These are phyloP conservation scores for Empis stercorea DNA, from an alignment of 2,888 invertebrate species.

Conservation along the genomic window DNA sequence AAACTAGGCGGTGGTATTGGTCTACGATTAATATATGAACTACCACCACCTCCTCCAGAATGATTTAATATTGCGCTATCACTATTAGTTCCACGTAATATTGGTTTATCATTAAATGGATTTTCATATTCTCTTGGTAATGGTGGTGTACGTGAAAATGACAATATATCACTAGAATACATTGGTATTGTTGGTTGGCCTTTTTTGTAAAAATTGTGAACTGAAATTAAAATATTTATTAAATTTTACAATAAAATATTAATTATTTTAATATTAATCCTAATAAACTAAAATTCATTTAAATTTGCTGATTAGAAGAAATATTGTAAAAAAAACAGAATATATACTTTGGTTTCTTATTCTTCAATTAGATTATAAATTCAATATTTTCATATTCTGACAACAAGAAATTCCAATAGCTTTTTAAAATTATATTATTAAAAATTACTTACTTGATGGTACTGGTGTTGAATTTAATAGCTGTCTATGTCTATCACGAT, in stretches of 20 bases:
- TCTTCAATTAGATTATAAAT: no score
- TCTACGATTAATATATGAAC: constrained; percentile 50
- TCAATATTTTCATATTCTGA: no score
- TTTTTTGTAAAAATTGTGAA: constrained; percentile 44
- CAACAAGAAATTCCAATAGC: no score
- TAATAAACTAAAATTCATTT: no score
- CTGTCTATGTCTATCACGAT: constrained; percentile 30
- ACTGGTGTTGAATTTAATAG: constrained; percentile 31
- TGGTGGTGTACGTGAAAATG: constrained; percentile 76
- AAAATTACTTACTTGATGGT: constrained; percentile 32
- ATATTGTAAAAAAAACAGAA: no score
- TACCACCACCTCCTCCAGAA: constrained; percentile 17
- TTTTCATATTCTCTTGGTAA: constrained; percentile 71
- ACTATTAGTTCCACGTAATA: constrained; percentile 58
- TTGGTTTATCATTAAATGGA: constrained; percentile 82
- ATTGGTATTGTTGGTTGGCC: constrained; percentile 47
- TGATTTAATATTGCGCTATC: constrained; percentile 33
- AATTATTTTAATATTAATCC: no score
- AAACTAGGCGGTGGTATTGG: constrained; percentile 74
- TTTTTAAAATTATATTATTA: no score
- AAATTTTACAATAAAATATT: no score
- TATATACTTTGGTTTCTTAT: no score
- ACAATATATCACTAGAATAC: constrained; percentile 57
- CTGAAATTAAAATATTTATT: constrained; percentile 16
- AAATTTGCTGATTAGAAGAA: no score